phyloP scores from a whole-genome alignment of 2,888 invertebrate species.

The Bibio marci region DNA sequence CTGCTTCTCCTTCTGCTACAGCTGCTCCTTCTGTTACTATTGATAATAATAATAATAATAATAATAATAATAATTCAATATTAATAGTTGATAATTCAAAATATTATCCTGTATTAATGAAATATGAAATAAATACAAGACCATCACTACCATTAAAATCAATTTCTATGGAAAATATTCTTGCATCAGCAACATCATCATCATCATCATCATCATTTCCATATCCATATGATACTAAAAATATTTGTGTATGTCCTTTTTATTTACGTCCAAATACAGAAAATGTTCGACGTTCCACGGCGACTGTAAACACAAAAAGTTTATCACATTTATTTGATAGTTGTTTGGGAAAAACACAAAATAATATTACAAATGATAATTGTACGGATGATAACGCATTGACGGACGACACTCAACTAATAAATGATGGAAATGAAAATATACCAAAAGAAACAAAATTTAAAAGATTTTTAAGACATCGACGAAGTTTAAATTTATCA shows the following conservation, averaged over 20 bases:
- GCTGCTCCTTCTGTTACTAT: too few relatives aligned
- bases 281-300: not conserved
- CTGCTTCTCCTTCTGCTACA: too few relatives aligned
- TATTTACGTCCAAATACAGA: not conserved
- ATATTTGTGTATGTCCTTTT: too few relatives aligned
- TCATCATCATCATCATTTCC: not conserved
- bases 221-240: not conserved
- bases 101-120: slow-evolving; percentile 11
- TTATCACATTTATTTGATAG: slow-evolving; percentile 1
- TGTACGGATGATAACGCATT: too few relatives aligned
- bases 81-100: slow-evolving; percentile 12
- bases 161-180: too few relatives aligned
- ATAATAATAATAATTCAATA: too few relatives aligned
- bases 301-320: not conserved
- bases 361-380: too few relatives aligned
- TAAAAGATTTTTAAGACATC: slow-evolving; percentile 3
- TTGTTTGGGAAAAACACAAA: not conserved
- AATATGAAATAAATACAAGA: slow-evolving; percentile 9
- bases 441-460: slow-evolving; percentile 1
- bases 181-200: too few relatives aligned
- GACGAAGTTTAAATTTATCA: slow-evolving; percentile 3
- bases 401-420: too few relatives aligned
- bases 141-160: not conserved
- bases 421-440: not conserved
- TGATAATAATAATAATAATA: too few relatives aligned